Base-by-base conservation (phyloP, 2,888 invertebrate genomes). In the Dyspetes luteomarginatus region DNA sequence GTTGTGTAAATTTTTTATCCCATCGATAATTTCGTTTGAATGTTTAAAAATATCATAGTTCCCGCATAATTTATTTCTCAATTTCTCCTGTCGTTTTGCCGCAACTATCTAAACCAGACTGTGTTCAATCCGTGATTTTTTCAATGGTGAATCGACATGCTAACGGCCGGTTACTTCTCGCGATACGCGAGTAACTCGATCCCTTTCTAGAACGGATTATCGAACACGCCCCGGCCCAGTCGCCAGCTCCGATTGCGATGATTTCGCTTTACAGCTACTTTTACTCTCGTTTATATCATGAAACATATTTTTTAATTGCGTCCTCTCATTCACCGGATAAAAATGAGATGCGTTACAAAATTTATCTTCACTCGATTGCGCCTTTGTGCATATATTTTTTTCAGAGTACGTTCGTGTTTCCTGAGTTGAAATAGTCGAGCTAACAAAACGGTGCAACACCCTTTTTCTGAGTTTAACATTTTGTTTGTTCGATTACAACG, bases 151-250 rank as follows among this genome's bases (percentile, higher is more conserved):
- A 64, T 67, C 41, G 60, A 79, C 76, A 69, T 73, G 56, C 74
- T 76, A 69, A 78, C 68, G 65, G n/a, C n/a, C n/a, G 65, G 73
- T 81, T 74, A 75, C 80, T 64, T 22, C 28, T 55, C 69, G 65
- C 58, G 78, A 83, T 81, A 83, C 67, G n/a, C 73, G 71, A 73
- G 81, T 64, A 82, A 84, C 73, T 45, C 58, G 80, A 84, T 84
- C 79, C 67, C 75, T 17, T 72, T 68, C 52, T 67, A 17, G 67
- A 79, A 73, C 71, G 68, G 82, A 78, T 83, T 83, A 84, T 83
- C 82, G 73, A 76, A 74, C 76, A 83, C 84, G 84, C 84, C 84
- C 81, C 67, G 67, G 71, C 77, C 75, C 77, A 74, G 24, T 72
- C 45, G 68, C 69, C 62, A 43, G 65, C 43, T 73, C 60, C 48